Conservation (phyloP, 2,113 vertebrate genomes). For the Xenopus borealis region DNA sequence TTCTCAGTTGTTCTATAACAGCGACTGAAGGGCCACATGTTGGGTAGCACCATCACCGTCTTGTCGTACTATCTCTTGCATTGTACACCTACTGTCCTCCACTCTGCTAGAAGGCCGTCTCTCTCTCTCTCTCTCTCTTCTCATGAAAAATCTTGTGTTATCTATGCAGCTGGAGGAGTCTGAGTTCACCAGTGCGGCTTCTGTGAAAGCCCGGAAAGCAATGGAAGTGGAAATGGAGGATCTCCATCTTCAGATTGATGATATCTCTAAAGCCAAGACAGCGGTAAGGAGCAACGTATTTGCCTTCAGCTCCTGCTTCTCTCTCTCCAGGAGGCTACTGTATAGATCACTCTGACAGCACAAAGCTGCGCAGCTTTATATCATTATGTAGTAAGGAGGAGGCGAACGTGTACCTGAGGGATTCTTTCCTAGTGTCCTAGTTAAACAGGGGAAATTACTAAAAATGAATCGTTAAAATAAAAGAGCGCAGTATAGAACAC, state of each 20-base stretch:
- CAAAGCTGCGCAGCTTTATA: conserved; percentile 9
- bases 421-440: not conserved
- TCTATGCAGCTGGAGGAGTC: conserved; percentile 89
- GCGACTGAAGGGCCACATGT: too few species aligned
- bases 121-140: not conserved
- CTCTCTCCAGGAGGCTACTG: not conserved
- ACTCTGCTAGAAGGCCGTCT: not conserved
- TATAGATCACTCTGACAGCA: not conserved
- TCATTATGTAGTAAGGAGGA: not conserved
- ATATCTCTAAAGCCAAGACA: conserved; percentile 88
- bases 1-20: too few species aligned
- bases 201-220: conserved; percentile 90
- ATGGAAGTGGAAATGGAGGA: conserved; percentile 98
- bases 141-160: not conserved
- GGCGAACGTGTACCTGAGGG: not conserved
- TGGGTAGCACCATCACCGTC: too few species aligned
- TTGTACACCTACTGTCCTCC: too few species aligned
- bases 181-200: conserved; percentile 88
- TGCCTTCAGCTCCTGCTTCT: not conserved
- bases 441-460: conserved; percentile 3
- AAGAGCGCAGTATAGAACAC: too few species aligned
- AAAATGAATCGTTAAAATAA: too few species aligned
- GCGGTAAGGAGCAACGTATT: conserved; percentile 63
- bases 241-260: conserved; percentile 93
- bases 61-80: too few species aligned